A percentile compares a stretch with the other conserved stretches of the same genome.
Evolutionary conservation across 2,888 invertebrate genomes (phyloP).

Genomic region (Mantis religiosa): DNA sequence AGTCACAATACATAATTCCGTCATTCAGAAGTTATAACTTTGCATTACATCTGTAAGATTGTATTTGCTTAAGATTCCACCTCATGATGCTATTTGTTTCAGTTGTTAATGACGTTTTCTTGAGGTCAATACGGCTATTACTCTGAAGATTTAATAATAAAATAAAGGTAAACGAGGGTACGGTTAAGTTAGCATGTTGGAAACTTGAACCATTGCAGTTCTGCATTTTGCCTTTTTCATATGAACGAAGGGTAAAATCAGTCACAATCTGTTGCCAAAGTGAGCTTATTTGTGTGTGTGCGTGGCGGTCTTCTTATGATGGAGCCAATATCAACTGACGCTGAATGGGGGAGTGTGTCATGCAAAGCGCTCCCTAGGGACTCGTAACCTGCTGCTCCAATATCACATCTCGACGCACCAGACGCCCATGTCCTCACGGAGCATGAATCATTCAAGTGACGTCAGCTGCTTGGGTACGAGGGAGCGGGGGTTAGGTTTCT

Average conservation of each 20-base stretch:
- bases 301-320: background rate
- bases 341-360: background rate
- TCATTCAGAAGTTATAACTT: too few species aligned
- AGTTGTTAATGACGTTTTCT: too few species aligned
- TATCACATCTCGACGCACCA: background rate
- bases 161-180: too few species aligned
- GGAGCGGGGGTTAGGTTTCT: background rate
- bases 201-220: background rate
- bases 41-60: too few species aligned
- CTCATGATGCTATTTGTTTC: too few species aligned
- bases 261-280: background rate
- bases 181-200: too few species aligned
- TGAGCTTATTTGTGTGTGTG: background rate
- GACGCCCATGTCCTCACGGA: background rate
- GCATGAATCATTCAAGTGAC: background rate
- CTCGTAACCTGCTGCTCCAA: background rate
- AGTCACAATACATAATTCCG: too few species aligned
- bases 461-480: background rate
- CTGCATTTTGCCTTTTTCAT: background rate
- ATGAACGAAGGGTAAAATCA: background rate
- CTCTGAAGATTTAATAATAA: too few species aligned
- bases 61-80: too few species aligned
- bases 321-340: background rate
- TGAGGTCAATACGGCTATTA: too few species aligned
- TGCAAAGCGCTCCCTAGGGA: background rate